Evolutionary conservation across 2,797 vertebrate species (phyloP).

Genomic region (Sebastes kiyomatsui): DNA sequence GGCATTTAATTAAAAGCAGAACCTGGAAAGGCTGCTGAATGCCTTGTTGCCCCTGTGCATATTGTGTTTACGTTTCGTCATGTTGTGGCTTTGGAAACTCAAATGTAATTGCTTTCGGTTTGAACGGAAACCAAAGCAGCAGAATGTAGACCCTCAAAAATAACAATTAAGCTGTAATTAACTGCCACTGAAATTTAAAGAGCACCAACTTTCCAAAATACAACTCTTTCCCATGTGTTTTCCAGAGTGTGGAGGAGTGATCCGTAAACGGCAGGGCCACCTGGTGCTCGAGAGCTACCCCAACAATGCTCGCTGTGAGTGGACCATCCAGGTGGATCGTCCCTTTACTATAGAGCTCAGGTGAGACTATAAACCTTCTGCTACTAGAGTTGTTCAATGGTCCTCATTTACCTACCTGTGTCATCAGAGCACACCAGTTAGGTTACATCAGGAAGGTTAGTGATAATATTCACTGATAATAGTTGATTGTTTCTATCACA

Average conservation of each 20-base stretch:
- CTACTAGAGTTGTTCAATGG: background rate
- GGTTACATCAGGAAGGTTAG: background rate
- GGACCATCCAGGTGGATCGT: constrained; percentile 90
- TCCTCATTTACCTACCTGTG: background rate
- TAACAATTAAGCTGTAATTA: constrained; percentile 33
- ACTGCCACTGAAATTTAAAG: constrained; percentile 1
- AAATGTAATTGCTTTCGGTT: constrained; percentile 31
- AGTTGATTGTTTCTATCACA: background rate
- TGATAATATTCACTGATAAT: background rate
- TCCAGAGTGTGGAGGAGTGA: constrained; percentile 92
- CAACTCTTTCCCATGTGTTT: constrained; percentile 21
- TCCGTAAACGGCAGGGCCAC: constrained; percentile 89
- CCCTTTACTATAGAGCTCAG: constrained; percentile 92
- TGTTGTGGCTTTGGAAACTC: constrained; percentile 22
- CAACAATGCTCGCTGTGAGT: constrained; percentile 94
- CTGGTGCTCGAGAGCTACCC: constrained; percentile 96
- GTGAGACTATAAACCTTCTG: constrained; percentile 67
- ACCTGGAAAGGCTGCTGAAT: constrained; percentile 2
- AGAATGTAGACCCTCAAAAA: background rate
- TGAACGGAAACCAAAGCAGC: constrained; percentile 24
- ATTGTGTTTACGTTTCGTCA: constrained; percentile 28
- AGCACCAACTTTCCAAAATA: background rate
- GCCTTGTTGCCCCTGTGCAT: background rate
- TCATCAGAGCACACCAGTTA: background rate
- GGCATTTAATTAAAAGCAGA: constrained; percentile 64